Base-by-base conservation (phyloP, 2,888 invertebrate genomes). In the Meta bourneti region DNA sequence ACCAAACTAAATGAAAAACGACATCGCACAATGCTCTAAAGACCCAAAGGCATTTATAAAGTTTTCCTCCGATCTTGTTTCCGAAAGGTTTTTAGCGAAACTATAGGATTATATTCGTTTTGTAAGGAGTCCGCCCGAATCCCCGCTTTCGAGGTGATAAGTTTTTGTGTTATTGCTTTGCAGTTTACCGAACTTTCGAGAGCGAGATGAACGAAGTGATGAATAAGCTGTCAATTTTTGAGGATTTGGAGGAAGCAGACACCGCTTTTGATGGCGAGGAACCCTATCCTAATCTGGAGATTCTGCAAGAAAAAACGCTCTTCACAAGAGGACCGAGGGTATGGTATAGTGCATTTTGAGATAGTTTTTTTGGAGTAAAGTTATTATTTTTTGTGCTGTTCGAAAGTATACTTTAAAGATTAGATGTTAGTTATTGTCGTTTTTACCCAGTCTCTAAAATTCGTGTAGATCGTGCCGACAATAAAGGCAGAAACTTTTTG, bases 291-390 rank as follows among this genome's bases (percentile, higher is more conserved):
- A 92, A 92, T 79, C 84, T 92, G 9, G 91, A 88, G 19, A n/a
- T 34, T 7, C 80, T 92, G 11, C 88, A 92, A 34, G 84, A 92
- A 69, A 88, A 89, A 49, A 89, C 89, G 0, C 70, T 92, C 19
- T 92, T 92, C 20, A 88, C 91, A 0, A 84, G 84, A 75, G 88
- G 88, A n/a, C 89, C 91, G 7, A 88, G 61, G 91, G 91, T 92
- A 80, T 19, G 51, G 61, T 48, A n/a, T n/a, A n/a, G n/a, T 7
- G 7, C 20, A 48, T 34, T 34, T 34, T 34, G 34, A 34, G 34
- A 34, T 2, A 34, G 34, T 34, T 34, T 34, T 34, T 34, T 34
- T 34, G 4, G 34, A 34, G 4, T 34, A 34, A 4, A 34, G 34
- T 34, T 34, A 34, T 34, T 34, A 34, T 34, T 34, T n/a, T 34